Evolutionary conservation across 2,888 invertebrate species (phyloP).

Genomic region (Aricia artaxerxes): DNA sequence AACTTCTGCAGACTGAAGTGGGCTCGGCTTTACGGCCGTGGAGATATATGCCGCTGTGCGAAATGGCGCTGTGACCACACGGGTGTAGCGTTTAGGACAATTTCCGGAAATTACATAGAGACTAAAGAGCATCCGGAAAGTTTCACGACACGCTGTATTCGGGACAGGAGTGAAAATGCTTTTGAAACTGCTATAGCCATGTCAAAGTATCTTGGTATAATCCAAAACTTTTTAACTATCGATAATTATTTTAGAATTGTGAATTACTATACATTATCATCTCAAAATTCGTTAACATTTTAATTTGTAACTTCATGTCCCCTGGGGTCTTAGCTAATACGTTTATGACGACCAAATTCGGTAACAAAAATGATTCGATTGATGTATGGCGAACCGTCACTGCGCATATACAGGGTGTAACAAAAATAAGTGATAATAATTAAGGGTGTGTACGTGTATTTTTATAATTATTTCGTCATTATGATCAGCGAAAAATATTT

Average conservation of each 20-base stretch:
- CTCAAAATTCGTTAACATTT: too few species aligned
- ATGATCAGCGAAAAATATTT: too few species aligned
- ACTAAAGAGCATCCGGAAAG: background rate
- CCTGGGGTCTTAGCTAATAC: background rate
- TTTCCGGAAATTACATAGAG: background rate
- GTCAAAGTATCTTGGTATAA: too few species aligned
- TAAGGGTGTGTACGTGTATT: too few species aligned
- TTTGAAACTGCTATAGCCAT: background rate
- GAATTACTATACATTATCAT: too few species aligned
- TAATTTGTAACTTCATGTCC: background rate
- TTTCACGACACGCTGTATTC: background rate
- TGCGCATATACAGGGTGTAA: too few species aligned
- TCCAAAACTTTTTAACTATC: too few species aligned
- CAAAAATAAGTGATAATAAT: too few species aligned
- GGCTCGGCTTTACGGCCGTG: slow-evolving; percentile 24
- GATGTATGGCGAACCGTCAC: too few species aligned
- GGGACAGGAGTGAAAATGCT: background rate
- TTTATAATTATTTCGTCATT: too few species aligned
- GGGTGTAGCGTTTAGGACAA: slow-evolving; percentile 1
- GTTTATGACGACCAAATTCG: background rate
- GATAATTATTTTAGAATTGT: too few species aligned
- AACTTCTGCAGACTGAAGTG: slow-evolving; percentile 24
- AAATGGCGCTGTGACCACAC: slow-evolving; percentile 23
- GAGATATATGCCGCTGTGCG: slow-evolving; percentile 24
- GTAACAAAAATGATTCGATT: too few species aligned